A percentile compares a stretch with the other conserved stretches of the same genome.
These are phyloP conservation scores for Magallana ariakensis DNA, from an alignment of 1,140 invertebrate genomes.

Conservation along the genomic window DNA sequence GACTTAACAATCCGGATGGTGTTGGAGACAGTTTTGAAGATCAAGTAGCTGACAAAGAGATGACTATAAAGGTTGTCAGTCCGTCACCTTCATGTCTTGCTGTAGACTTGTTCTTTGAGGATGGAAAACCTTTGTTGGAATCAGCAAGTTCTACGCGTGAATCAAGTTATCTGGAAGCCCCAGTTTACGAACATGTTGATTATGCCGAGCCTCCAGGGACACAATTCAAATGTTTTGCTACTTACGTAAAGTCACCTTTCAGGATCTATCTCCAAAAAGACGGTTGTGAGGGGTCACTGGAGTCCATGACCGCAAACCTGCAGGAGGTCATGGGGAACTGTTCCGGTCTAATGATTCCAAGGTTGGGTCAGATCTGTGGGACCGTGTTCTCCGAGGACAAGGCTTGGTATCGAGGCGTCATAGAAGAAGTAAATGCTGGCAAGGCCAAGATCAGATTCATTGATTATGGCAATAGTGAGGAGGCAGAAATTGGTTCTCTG, in stretches of 20 bases:
- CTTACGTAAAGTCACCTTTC: constrained; percentile 69
- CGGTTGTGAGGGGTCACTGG: constrained; percentile 72
- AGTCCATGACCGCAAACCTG: constrained; percentile 73
- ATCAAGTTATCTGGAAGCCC: not conserved
- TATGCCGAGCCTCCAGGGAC: constrained; percentile 44
- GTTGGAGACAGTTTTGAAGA: constrained; percentile 54
- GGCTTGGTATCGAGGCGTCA: constrained; percentile 89
- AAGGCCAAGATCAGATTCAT: constrained; percentile 83
- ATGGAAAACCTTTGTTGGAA: constrained; percentile 28
- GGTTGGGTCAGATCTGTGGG: constrained; percentile 83
- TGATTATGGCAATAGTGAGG: constrained; percentile 81
- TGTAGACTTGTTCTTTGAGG: constrained; percentile 41
- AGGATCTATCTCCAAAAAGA: constrained; percentile 81
- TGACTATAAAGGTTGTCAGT: constrained; percentile 55
- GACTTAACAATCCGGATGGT: constrained; percentile 42
- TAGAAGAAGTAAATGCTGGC: constrained; percentile 84
- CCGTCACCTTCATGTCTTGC: not conserved
- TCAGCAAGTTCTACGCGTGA: not conserved
- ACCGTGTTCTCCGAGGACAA: constrained; percentile 88
- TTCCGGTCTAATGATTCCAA: not conserved
- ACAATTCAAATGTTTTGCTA: constrained; percentile 62
- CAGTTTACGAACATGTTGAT: constrained; percentile 35
- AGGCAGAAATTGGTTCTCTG: constrained; percentile 51
- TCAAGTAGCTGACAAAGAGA: constrained; percentile 62
- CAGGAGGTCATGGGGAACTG: constrained; percentile 48